These are phyloP conservation scores for Clistopyga incitator DNA, from an alignment of 2,888 invertebrate species.

Conservation along the genomic window DNA sequence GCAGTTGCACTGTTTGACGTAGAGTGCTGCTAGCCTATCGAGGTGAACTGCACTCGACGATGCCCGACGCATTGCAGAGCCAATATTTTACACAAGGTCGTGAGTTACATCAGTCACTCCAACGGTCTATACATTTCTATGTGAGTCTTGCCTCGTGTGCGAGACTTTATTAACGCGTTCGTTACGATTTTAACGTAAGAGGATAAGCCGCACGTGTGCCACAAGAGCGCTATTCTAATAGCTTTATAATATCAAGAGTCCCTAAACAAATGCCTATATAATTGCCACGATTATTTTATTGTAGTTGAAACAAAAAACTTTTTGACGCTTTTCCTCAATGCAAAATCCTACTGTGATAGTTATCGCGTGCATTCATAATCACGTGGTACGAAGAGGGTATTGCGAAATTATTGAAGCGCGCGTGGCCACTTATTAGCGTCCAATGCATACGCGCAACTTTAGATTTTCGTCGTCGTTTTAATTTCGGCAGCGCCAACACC, in stretches of 20 bases:
- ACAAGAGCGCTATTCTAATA: neutral
- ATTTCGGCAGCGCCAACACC: neutral
- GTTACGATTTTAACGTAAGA: conserved; percentile 21
- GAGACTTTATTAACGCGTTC: conserved; percentile 9
- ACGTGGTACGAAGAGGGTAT: neutral
- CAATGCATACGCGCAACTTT: neutral
- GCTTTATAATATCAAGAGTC: neutral
- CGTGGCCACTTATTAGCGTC: conserved; percentile 5
- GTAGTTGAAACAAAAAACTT: no score
- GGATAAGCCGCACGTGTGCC: neutral
- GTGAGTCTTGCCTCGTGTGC: neutral
- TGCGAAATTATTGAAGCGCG: conserved; percentile 12
- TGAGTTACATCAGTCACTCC: conserved; percentile 27
- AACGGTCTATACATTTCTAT: neutral
- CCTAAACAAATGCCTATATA: neutral
- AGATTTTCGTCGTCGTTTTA: conserved; percentile 27
- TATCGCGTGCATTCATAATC: conserved; percentile 3
- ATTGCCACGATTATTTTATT: no score
- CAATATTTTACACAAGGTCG: conserved; percentile 41
- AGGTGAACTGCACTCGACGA: conserved; percentile 15
- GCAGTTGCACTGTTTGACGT: neutral
- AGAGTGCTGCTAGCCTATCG: conserved; percentile 1
- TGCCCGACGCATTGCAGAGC: conserved; percentile 42
- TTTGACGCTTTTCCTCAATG: neutral
- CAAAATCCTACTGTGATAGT: neutral